phyloP scores from a whole-genome alignment of 2,888 invertebrate genomes.

The Notocelia uddmanniana region DNA sequence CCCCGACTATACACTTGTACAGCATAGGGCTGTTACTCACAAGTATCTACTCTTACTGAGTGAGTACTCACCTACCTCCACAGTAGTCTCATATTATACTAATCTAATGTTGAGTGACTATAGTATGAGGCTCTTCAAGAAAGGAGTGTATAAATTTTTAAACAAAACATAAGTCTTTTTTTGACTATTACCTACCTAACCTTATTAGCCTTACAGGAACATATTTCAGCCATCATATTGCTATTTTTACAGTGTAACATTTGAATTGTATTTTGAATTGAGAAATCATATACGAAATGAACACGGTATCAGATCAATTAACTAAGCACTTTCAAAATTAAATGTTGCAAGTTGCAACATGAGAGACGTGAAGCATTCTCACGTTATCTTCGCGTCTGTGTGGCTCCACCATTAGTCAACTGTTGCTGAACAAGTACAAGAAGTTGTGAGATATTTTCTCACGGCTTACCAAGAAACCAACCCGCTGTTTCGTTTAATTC shows the following conservation, averaged over 20 bases:
- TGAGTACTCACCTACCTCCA: too few relatives aligned
- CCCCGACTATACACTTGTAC: too few relatives aligned
- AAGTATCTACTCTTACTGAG: too few relatives aligned
- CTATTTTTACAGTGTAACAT: not conserved
- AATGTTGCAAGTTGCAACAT: conserved; percentile 31
- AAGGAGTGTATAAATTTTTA: too few relatives aligned
- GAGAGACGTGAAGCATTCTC: conserved; percentile 57
- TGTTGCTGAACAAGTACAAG: conserved; percentile 65
- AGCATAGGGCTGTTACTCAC: too few relatives aligned
- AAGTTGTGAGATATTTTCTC: conserved; percentile 72
- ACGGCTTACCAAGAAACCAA: conserved; percentile 65
- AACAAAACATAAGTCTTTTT: too few relatives aligned
- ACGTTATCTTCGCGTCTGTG: conserved; percentile 60
- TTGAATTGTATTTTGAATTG: not conserved
- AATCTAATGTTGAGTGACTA: too few relatives aligned
- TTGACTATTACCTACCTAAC: too few relatives aligned
- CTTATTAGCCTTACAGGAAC: too few relatives aligned
- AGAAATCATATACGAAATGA: not conserved
- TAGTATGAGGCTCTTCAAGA: too few relatives aligned
- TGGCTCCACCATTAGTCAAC: conserved; percentile 64
- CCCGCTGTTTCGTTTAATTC: conserved; percentile 67
- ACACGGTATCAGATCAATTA: conserved; percentile 25
- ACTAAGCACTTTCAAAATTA: conserved; percentile 29
- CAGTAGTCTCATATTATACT: too few relatives aligned
- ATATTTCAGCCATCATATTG: too few relatives aligned